A percentile compares a stretch with the other conserved stretches of the same genome.
Evolutionary conservation across 1,140 invertebrate species (phyloP).

Genomic region (Drosophila fuyamai): DNA sequence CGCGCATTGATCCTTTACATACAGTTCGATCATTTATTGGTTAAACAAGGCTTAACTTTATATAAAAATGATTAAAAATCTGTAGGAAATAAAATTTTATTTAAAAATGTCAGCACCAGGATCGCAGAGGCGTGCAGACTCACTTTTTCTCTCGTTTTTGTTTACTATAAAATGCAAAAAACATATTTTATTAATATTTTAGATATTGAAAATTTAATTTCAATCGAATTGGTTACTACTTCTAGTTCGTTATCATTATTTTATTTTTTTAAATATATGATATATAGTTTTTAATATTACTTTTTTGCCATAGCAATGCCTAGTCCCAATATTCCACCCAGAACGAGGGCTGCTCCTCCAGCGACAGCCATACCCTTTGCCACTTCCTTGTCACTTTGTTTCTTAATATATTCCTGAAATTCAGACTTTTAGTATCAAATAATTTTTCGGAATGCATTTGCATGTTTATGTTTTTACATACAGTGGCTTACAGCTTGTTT

Average conservation of each 20-base stretch:
- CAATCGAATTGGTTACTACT: conserved; percentile 16
- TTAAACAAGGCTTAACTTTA: no score
- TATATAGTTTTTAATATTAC: conserved; percentile 61
- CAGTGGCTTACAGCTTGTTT: no score
- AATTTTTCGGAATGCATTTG: neutral
- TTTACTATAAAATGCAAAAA: conserved; percentile 71
- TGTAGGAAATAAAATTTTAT: no score
- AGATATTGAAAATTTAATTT: neutral
- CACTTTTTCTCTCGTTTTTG: conserved; percentile 74
- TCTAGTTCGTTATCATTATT: conserved; percentile 29
- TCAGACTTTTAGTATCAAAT: neutral
- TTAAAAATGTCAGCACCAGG: no score
- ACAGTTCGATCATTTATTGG: no score
- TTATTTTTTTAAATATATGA: conserved; percentile 12
- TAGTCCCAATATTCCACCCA: conserved; percentile 92
- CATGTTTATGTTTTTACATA: neutral
- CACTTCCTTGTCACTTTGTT: conserved; percentile 95
- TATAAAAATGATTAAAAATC: no score
- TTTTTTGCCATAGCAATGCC: conserved; percentile 91
- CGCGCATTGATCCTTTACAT: no score
- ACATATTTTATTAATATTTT: conserved; percentile 26
- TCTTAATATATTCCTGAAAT: conserved; percentile 92
- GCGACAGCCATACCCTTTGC: conserved; percentile 94
- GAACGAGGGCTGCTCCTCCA: conserved; percentile 91
- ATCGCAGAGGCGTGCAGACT: neutral